Percentiles rank a stretch among this genome's conserved stretches.
Conservation (phyloP, 2,888 invertebrate species). For the Ophion obscuratus region DNA sequence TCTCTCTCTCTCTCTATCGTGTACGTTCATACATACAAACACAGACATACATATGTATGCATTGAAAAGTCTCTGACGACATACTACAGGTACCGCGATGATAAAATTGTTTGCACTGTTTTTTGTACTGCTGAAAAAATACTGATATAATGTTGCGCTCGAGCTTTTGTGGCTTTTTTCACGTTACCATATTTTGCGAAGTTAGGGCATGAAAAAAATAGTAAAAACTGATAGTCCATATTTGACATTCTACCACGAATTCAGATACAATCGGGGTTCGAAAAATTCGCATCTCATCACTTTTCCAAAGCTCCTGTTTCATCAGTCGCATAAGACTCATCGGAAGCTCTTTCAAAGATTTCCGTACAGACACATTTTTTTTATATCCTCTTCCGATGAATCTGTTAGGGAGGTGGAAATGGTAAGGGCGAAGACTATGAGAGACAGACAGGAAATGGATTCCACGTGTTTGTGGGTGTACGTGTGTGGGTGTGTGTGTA, state of each 20-base stretch:
- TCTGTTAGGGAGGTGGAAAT: not conserved
- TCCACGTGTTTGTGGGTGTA: not conserved
- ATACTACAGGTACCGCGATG: not conserved
- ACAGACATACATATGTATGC: not conserved
- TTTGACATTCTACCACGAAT: too few species aligned
- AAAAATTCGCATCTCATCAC: not conserved
- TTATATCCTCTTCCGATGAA: not conserved
- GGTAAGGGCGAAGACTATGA: constrained; percentile 4
- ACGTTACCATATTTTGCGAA: not conserved
- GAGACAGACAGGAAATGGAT: constrained; percentile 32
- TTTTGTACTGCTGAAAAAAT: not conserved
- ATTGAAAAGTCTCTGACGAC: constrained; percentile 5
- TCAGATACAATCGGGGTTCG: too few species aligned
- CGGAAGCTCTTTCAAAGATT: not conserved
- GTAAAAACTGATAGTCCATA: too few species aligned
- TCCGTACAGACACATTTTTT: not conserved
- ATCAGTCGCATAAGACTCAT: not conserved
- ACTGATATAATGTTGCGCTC: not conserved
- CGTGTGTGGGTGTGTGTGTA: not conserved
- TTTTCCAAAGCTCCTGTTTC: not conserved
- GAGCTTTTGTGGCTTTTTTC: not conserved
- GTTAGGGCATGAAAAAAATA: not conserved
- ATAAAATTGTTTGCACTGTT: constrained; percentile 3
- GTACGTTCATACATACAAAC: constrained; percentile 8
- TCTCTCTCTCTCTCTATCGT: constrained; percentile 34